Percentiles rank a stretch among this genome's conserved stretches.
These are phyloP conservation scores for Cephalopterus ornatus DNA, from an alignment of 2,113 vertebrate species.

Conservation along the genomic window DNA sequence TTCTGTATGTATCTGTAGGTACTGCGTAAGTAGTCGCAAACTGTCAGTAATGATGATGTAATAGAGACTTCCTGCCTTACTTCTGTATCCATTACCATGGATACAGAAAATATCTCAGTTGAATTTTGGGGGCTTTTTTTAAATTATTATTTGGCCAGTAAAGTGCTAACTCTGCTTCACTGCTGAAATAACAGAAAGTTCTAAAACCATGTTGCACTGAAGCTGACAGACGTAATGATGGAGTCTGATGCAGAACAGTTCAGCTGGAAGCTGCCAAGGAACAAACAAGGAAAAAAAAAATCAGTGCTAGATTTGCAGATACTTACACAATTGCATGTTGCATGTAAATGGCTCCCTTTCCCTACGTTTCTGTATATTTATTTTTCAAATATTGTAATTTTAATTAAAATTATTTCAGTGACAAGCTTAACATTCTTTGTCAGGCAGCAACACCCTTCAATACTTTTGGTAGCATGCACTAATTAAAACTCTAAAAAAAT, in stretches of 20 bases:
- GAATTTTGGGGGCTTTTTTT: neutral
- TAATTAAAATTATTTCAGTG: neutral
- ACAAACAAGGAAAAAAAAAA: constrained; percentile 36
- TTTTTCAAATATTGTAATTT: neutral
- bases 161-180: neutral
- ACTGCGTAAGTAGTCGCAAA: too few relatives aligned
- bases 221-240: constrained; percentile 25
- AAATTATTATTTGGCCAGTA: neutral
- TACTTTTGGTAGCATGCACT: neutral
- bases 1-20: neutral
- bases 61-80: neutral
- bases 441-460: neutral
- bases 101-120: neutral
- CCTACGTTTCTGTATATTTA: neutral
- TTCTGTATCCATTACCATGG: neutral
- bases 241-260: constrained; percentile 10
- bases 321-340: neutral
- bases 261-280: constrained; percentile 37
- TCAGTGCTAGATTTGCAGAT: constrained; percentile 53
- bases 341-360: neutral
- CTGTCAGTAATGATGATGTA: neutral
- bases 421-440: neutral
- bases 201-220: neutral
- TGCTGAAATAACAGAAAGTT: constrained; percentile 26
- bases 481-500: neutral